Evolutionary conservation across 2,113 vertebrate genomes (phyloP), one percentile per base, ranked within the genome.

Genomic region (Arenaria interpres): DNA sequence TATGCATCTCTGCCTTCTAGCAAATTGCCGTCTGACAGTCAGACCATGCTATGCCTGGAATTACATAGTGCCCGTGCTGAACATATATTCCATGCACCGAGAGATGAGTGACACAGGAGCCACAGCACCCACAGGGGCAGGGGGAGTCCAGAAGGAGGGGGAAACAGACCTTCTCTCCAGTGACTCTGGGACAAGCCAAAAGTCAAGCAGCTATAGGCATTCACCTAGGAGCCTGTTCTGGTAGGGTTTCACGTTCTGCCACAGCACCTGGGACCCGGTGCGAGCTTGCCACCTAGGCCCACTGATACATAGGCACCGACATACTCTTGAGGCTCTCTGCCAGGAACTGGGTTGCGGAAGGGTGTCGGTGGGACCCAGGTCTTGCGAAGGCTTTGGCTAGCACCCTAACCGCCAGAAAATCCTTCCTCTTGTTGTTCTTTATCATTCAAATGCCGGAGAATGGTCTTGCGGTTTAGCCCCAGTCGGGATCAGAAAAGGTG

Each of bases 401-500:
- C 71, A 64, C 86, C 77, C 81, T 92, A 93, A 97, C 90, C 84
- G 5, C 90, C 84, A 66, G 28, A 79, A 75, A 90, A 74, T 88
- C 94, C 92, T 97, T 85, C 86, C 90, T 91, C 66, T 79, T 89
- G 76, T 85, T 93, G 39, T 18, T 93, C 89, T 95, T 96, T 95
- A 95, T 95, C 92, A 93, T 93, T 95, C 87, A 96, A 94, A 97
- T 94, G 69, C 51, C 0, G 2, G 85, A 78, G 89, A 93, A 96
- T 91, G 89, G 94, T 95, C 97, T 95, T 97, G 94, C 0, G 92
- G 95, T 97, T 97, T 95, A 85, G 81, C 77, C 92, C 85, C 30
- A 67, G 5, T 66, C 10, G 0, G 91, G 78, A 95, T 93, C 71
- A 88, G 81, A 93, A 93, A 90, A 79, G 12, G n/a, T 76, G 82